Percentiles rank a stretch among this genome's conserved stretches.
Evolutionary conservation across 2,888 invertebrate genomes (phyloP).

Genomic region (Pachymerium ferrugineum): DNA sequence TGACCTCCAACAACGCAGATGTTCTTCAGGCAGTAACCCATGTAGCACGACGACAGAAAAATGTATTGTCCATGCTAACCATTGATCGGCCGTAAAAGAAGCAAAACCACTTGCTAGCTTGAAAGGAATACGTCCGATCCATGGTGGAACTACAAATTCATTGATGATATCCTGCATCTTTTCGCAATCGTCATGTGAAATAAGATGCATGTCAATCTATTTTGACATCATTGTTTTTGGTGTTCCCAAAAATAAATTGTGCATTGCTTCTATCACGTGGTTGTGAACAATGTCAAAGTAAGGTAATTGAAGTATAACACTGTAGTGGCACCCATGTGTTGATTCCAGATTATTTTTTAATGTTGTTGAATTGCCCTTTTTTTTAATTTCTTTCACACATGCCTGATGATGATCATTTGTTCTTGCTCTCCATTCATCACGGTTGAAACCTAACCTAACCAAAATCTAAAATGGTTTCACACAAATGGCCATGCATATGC

Average conservation of each 20-base stretch:
- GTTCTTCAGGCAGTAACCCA: not conserved
- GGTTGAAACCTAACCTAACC: not conserved
- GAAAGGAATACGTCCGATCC: not conserved
- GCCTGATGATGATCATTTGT: not conserved
- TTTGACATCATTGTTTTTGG: not conserved
- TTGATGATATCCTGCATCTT: not conserved
- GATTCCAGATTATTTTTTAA: not conserved
- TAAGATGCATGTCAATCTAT: not conserved
- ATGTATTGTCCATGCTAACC: not conserved
- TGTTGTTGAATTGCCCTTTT: not conserved
- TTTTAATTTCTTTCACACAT: no score
- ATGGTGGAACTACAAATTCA: not conserved
- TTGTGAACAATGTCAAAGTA: not conserved
- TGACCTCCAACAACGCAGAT: not conserved
- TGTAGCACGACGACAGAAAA: not conserved
- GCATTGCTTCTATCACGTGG: not conserved
- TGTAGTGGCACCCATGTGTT: not conserved
- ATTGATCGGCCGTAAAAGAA: not conserved
- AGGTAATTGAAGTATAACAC: not conserved
- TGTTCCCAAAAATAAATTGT: not conserved
- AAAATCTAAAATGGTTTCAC: not conserved
- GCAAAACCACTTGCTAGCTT: not conserved
- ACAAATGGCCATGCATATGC: not conserved
- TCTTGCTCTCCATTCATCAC: not conserved
- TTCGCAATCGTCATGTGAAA: not conserved